Evolutionary conservation across 1,140 invertebrate genomes (phyloP).

Genomic region (Drosophila subobscura): DNA sequence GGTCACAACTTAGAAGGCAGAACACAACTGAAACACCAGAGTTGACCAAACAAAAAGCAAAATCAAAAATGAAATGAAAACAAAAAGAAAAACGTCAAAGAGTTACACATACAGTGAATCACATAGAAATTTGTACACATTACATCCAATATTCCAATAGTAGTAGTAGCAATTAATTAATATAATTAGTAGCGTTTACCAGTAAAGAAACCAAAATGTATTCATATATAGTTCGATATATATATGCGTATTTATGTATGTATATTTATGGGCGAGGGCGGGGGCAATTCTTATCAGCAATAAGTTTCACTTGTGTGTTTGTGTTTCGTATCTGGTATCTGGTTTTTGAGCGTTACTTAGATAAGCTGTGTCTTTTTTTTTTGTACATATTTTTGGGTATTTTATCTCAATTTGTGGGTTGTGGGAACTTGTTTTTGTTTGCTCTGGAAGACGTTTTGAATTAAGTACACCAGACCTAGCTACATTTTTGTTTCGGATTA

Average conservation of each 20-base stretch:
- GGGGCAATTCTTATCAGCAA: constrained; percentile 54
- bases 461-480: no score
- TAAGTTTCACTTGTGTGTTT: constrained; percentile 53
- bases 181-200: constrained; percentile 76
- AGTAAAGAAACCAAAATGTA: constrained; percentile 64
- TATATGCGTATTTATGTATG: constrained; percentile 54
- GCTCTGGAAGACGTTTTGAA: constrained; percentile 7
- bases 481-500: no score
- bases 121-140: constrained; percentile 82
- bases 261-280: constrained; percentile 28
- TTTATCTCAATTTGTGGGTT: constrained; percentile 22
- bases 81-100: constrained; percentile 37
- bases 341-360: constrained; percentile 36
- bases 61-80: constrained; percentile 19
- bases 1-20: constrained; percentile 23
- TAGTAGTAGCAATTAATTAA: constrained; percentile 72
- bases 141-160: constrained; percentile 83
- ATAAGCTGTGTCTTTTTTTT: constrained; percentile 28
- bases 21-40: constrained; percentile 25
- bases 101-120: constrained; percentile 83
- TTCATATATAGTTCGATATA: constrained; percentile 61
- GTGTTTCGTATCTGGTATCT: constrained; percentile 41
- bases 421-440: constrained; percentile 1
- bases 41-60: constrained; percentile 11
- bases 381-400: constrained; percentile 31